phyloP scores from a whole-genome alignment of 2,113 vertebrate species.

The Excalfactoria chinensis region DNA sequence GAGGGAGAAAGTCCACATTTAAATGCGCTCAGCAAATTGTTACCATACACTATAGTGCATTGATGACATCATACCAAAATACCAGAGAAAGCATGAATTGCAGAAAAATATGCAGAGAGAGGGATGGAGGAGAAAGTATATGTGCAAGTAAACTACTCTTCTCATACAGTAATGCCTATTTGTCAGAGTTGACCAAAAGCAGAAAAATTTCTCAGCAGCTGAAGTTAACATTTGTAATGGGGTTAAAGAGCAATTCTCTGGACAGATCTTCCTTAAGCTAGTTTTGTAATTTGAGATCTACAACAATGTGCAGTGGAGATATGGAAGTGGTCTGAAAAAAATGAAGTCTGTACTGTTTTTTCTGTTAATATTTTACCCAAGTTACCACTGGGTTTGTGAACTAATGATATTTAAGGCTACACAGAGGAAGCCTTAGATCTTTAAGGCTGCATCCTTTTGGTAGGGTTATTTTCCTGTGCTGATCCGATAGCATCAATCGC shows the following conservation, averaged over 20 bases:
- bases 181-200: conserved; percentile 14
- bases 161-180: not conserved
- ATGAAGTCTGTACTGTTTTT: conserved; percentile 11
- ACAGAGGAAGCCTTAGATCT: not conserved
- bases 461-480: conserved; percentile 2
- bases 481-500: not conserved
- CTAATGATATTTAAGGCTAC: not conserved
- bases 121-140: not conserved
- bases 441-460: conserved; percentile 32
- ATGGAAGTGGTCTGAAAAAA: not conserved
- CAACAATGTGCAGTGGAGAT: conserved; percentile 5
- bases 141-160: conserved; percentile 60
- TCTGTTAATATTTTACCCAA: not conserved
- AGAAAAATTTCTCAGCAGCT: conserved; percentile 30
- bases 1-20: conserved; percentile 19
- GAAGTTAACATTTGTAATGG: not conserved
- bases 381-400: not conserved
- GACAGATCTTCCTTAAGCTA: conserved; percentile 10
- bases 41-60: conserved; percentile 53
- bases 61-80: conserved; percentile 36
- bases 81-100: conserved; percentile 24
- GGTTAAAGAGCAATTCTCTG: not conserved
- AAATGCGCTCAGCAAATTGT: conserved; percentile 45
- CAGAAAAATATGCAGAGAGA: conserved; percentile 10
- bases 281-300: conserved; percentile 2